Conservation (phyloP, 2,113 vertebrate genomes). For the Willisornis vidua region DNA sequence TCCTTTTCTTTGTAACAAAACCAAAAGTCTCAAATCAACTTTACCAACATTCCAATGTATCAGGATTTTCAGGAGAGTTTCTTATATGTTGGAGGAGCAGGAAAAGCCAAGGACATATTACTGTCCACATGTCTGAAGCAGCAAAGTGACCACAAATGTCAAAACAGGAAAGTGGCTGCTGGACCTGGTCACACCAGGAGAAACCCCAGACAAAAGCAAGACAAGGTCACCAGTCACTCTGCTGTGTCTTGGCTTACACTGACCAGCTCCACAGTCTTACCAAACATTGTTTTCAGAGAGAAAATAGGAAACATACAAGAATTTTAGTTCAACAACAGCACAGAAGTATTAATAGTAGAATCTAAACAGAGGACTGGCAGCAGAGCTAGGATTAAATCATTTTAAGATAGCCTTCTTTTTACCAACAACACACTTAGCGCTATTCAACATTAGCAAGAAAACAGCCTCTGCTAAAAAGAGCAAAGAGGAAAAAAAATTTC, state of each 20-base stretch:
- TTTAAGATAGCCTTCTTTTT: neutral
- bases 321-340: neutral
- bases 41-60: neutral
- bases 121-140: neutral
- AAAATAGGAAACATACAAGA: conserved; percentile 40
- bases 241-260: neutral
- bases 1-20: neutral
- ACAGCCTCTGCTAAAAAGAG: neutral
- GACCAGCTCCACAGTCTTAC: neutral
- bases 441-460: neutral
- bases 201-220: conserved; percentile 28
- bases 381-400: neutral
- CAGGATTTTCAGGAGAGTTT: neutral
- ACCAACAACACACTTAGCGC: neutral
- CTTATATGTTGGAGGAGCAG: neutral
- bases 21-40: neutral
- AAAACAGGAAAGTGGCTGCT: conserved; percentile 28
- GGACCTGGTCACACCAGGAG: neutral
- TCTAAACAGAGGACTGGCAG: neutral
- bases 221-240: conserved; percentile 4
- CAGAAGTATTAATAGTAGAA: neutral
- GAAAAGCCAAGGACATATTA: neutral
- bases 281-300: conserved; percentile 23
- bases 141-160: conserved; percentile 8
- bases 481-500: neutral